Conservation (phyloP, 2,113 vertebrate species). For the Crotalus horridus region DNA sequence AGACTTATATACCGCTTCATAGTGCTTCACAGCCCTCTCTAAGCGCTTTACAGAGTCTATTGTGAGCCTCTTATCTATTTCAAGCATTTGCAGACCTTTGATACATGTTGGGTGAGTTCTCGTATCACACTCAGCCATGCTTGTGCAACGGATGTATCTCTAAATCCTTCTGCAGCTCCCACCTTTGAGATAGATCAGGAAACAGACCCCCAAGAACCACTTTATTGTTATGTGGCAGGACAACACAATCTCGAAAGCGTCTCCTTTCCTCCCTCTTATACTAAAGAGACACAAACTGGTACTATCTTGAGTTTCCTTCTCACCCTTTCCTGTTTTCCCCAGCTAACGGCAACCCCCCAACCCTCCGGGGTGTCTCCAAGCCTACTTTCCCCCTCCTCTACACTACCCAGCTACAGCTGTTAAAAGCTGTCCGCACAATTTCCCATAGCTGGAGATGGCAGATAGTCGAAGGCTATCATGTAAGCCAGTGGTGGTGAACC, state of each 20-base stretch:
- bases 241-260: neutral
- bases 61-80: neutral
- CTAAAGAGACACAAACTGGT: neutral
- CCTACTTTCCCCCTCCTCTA: neutral
- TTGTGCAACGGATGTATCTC: no score
- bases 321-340: neutral
- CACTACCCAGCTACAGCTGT: neutral
- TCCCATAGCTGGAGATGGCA: neutral
- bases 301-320: neutral
- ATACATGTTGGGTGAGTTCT: neutral
- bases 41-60: no score
- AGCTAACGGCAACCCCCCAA: neutral
- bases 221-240: neutral
- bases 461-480: neutral
- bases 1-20: no score
- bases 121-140: no score
- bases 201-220: neutral
- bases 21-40: no score
- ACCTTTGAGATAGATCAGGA: neutral
- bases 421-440: neutral
- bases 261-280: neutral
- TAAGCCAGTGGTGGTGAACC: neutral
- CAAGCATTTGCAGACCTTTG: neutral
- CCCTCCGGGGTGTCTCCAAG: neutral
- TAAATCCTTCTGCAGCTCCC: neutral